Base-by-base conservation (phyloP, 2,797 vertebrate species). In the Helarctos malayanus region DNA sequence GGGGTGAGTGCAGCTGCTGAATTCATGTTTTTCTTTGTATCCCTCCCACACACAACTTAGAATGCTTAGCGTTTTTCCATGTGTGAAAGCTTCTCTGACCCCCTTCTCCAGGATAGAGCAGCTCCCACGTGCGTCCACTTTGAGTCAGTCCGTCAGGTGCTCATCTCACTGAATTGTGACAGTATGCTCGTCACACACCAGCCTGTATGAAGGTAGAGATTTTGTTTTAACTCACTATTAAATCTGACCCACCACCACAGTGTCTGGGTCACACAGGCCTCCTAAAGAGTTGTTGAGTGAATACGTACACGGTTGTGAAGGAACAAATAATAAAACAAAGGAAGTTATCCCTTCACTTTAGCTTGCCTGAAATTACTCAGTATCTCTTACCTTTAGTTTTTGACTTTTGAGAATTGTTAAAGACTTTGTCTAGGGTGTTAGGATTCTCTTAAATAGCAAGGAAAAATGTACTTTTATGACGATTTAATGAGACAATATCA, bases 391-490 rank as follows among this genome's bases (percentile, higher is more conserved):
- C 59, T 59, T 84, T 87, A 83, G 2, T 65, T 89, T 89, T 96
- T 97, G 86, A 45, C 71, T 57, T 91, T 75, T 83, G 97, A 91
- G 96, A 98, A 96, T 96, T 63, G 96, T 71, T 95, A 95, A 94
- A 94, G 65, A 97, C 87, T n/a, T 83, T 84, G 11, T 54, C 56
- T 83, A 35, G 80, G 41, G 52, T 13, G 1, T 97, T 63, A 97
- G 29, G 84, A 95, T 97, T 97, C 92, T 97, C 88, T 98, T 98
- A 98, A 98, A 97, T 98, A 97, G 95, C 57, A 90, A 97, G 97
- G 95, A 97, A 96, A 98, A 98, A 97, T 92, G 41, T 57, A 76
- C 97, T 97, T 94, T 94, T 95, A 93, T 84, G 63, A 94, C 88
- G 76, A 95, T 96, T 97, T 96, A 98, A 97, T 91, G 59, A 97